Percentiles rank a stretch among this genome's conserved stretches.
These are phyloP conservation scores for Nysson spinosus DNA, from an alignment of 2,888 invertebrate genomes.

Conservation along the genomic window DNA sequence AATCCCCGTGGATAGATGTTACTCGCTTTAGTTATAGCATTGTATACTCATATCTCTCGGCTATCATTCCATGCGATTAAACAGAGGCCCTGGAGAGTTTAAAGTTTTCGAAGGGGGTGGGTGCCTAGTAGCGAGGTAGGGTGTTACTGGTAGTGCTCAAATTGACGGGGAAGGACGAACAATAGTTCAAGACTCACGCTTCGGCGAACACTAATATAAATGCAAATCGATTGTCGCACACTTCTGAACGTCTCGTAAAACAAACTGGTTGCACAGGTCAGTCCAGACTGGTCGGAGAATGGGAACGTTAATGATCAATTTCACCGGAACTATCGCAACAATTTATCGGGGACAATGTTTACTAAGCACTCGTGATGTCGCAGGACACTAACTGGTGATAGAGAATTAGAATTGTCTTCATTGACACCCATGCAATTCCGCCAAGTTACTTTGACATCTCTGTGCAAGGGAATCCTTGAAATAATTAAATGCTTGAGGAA, in stretches of 20 bases:
- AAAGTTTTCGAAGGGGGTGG: conserved; percentile 49
- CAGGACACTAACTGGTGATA: conserved; percentile 36
- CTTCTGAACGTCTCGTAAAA: conserved; percentile 58
- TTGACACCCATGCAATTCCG: too few relatives aligned
- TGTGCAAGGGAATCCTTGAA: too few relatives aligned
- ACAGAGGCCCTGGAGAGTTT: conserved; percentile 58
- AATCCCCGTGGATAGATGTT: conserved; percentile 50
- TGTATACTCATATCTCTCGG: conserved; percentile 54
- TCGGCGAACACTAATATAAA: conserved; percentile 71
- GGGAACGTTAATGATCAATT: conserved; percentile 40
- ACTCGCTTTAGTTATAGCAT: conserved; percentile 26
- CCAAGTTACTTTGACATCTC: background rate
- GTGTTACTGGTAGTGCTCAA: conserved; percentile 45
- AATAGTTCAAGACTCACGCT: conserved; percentile 64
- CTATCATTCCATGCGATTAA: conserved; percentile 70
- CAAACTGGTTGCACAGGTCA: conserved; percentile 51
- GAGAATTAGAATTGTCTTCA: conserved; percentile 39
- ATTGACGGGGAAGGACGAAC: conserved; percentile 64
- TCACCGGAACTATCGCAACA: conserved; percentile 37
- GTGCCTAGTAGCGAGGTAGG: conserved; percentile 18
- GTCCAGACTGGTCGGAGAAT: background rate
- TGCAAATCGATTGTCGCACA: conserved; percentile 66
- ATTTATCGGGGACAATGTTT: conserved; percentile 39
- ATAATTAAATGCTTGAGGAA: too few relatives aligned
- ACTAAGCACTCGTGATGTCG: conserved; percentile 35